phyloP scores from a whole-genome alignment of 2,113 vertebrate genomes.

The Xiphophorus maculatus region DNA sequence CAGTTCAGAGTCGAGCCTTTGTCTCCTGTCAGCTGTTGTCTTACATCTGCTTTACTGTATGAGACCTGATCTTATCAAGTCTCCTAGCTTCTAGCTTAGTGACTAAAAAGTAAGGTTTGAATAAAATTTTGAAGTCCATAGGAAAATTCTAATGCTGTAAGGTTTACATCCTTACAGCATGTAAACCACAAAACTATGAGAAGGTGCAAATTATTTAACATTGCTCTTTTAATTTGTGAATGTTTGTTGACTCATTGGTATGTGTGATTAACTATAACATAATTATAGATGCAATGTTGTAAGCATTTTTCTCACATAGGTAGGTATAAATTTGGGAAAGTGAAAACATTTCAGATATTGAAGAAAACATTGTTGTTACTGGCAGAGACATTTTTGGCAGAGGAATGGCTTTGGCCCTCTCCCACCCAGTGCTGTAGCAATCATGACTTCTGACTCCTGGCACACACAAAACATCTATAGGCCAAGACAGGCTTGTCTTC shows the following conservation, averaged over 20 bases:
- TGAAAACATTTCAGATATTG: slow-evolving; percentile 27
- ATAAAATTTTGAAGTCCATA: too few relatives aligned
- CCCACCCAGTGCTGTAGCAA: slow-evolving; percentile 32
- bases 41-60: background rate
- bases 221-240: background rate
- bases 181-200: background rate
- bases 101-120: too few relatives aligned
- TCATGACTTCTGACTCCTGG: slow-evolving; percentile 57
- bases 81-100: background rate
- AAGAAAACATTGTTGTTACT: slow-evolving; percentile 15
- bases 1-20: background rate
- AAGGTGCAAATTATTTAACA: background rate
- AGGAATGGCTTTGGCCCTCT: slow-evolving; percentile 27
- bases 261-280: background rate
- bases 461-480: slow-evolving; percentile 22
- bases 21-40: background rate
- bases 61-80: background rate
- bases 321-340: background rate
- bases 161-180: too few relatives aligned
- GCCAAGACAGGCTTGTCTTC: slow-evolving; percentile 46
- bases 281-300: background rate
- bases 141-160: too few relatives aligned
- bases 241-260: background rate
- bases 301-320: background rate
- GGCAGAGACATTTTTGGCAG: slow-evolving; percentile 49